Evolutionary conservation across 2,888 invertebrate species (phyloP), one percentile per base, ranked within the genome.

Genomic region (Rhopalosiphum nymphaeae): DNA sequence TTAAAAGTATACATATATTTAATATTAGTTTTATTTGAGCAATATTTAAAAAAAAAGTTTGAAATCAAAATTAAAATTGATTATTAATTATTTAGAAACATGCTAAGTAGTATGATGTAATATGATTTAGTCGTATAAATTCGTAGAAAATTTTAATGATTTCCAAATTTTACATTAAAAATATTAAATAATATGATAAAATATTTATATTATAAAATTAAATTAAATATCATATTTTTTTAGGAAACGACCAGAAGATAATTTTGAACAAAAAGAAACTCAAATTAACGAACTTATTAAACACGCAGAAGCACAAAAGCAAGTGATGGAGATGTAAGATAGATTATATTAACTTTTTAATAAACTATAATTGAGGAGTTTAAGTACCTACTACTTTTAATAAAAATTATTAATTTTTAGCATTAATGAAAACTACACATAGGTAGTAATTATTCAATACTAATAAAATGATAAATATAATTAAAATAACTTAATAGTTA

Each of bases 321-420:
- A 56, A 61, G 49, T 85, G 26, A 26, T 90, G 9, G 85, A 89
- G 16, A 93, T 89, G 93, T 93, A 93, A 93, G 93, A 56, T 25
- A 56, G 10, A 57, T 67, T 49, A 36, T 67, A 25, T 7, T 42
- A 57, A 29, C 9, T n/a, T 46, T 46, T 89, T 57, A 44, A 88
- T 49, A 9, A 29, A 78, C 36, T 21, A 78, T 78, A 21, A 56
- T 56, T 89, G 0, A 16, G 36, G 11, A 13, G 1, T 44, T 16
- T 44, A 36, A 56, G 3, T 49, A 49, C 16, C 56, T 49, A 49
- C 16, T 88, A 53, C 36, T 5, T 11, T 36, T 1, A 49, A 2
- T 49, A 46, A n/a, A 29, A 10, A 88, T 53, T n/a, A 36, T 36
- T 36, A 87, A 57, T 29, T 86, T n/a, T 29, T 29, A 13, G 1